These are phyloP conservation scores for Epizoanthus rinbou DNA, from an alignment of 92 coral and sea anemone genomes.

Conservation along the genomic window DNA sequence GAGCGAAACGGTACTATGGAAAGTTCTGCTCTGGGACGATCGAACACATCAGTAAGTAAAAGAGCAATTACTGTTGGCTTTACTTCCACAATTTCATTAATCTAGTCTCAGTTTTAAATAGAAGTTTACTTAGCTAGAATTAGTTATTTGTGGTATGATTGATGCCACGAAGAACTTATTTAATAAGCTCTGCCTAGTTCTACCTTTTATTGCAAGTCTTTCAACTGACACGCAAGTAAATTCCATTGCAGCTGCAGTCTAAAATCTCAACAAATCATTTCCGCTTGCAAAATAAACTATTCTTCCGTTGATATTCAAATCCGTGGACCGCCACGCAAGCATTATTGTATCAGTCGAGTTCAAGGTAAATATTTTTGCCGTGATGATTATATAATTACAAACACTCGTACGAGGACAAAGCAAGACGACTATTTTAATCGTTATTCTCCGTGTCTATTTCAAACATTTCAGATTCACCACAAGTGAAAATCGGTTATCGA, in stretches of 20 bases:
- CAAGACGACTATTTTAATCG: not conserved
- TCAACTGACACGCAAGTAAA: not conserved
- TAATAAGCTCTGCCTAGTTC: no score
- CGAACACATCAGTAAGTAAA: slow-evolving; percentile 93
- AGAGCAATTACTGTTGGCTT: not conserved
- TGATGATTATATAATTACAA: not conserved
- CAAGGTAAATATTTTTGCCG: slow-evolving; percentile 29
- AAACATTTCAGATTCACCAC: not conserved
- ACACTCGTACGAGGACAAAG: not conserved
- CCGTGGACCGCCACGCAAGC: not conserved
- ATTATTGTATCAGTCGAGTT: slow-evolving; percentile 13
- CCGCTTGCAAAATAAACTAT: slow-evolving; percentile 15
- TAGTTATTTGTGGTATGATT: not conserved
- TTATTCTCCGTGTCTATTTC: not conserved
- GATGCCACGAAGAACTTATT: slow-evolving; percentile 6
- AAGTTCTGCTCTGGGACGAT: slow-evolving; percentile 95
- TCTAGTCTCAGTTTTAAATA: slow-evolving; percentile 1
- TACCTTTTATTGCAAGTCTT: not conserved
- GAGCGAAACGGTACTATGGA: slow-evolving; percentile 95
- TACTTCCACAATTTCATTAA: not conserved
- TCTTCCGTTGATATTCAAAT: slow-evolving; percentile 14
- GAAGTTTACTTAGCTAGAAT: not conserved
- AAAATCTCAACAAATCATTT: not conserved
- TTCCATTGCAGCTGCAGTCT: slow-evolving; percentile 7
- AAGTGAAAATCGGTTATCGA: slow-evolving; percentile 15